Conservation (phyloP, 2,797 vertebrate species). For the Selene dorsalis region DNA sequence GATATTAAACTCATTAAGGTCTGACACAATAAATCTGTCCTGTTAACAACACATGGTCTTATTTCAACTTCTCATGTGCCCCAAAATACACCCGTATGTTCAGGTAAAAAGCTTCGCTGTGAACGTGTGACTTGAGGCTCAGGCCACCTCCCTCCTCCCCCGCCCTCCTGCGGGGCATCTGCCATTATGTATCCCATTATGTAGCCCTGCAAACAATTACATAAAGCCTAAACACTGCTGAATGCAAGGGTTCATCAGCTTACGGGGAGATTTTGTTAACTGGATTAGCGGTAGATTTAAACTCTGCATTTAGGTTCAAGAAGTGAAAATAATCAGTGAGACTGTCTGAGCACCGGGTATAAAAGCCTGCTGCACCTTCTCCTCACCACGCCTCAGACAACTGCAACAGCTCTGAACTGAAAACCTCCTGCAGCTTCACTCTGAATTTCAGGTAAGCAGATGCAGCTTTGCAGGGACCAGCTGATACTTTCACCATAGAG, state of each 20-base stretch:
- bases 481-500: neutral
- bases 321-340: constrained; percentile 86
- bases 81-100: constrained; percentile 3
- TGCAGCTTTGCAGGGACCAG: neutral
- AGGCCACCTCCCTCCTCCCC: constrained; percentile 9
- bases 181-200: constrained; percentile 53
- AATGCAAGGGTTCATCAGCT: constrained; percentile 72
- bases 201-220: constrained; percentile 69
- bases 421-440: constrained; percentile 27
- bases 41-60: neutral
- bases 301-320: constrained; percentile 83
- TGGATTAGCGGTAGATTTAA: constrained; percentile 88
- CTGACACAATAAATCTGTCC: too few relatives aligned
- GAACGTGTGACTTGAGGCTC: constrained; percentile 40
- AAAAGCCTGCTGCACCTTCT: constrained; percentile 74
- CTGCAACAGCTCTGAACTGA: constrained; percentile 24
- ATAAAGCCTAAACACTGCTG: constrained; percentile 73
- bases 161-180: constrained; percentile 8
- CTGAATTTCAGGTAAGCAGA: constrained; percentile 64
- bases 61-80: neutral
- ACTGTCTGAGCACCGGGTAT: constrained; percentile 79
- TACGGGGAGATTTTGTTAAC: constrained; percentile 84
- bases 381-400: constrained; percentile 56
- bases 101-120: constrained; percentile 18
- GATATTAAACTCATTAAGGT: neutral